Base-by-base conservation (phyloP, 2,888 invertebrate species). In the Epiperipatus broadwayi region DNA sequence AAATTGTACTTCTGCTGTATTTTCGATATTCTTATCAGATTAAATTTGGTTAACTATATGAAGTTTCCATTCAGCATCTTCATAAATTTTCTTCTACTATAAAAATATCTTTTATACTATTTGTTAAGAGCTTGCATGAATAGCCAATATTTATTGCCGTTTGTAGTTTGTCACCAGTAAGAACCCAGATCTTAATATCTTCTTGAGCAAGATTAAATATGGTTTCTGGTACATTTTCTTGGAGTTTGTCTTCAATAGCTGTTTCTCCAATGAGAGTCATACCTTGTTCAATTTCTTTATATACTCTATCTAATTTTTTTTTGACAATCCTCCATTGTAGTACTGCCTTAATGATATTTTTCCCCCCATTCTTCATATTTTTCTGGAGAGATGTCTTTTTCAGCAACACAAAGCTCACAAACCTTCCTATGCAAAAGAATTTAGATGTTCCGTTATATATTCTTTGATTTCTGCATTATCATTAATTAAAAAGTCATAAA, bases 91-190 rank as follows among this genome's bases (percentile, higher is more conserved):
- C n/a, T n/a, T n/a, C n/a, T n/a, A n/a, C n/a, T n/a, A n/a, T n/a
- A n/a, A n/a, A n/a, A n/a, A n/a, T n/a, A n/a, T n/a, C n/a, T n/a
- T n/a, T n/a, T n/a, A n/a, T n/a, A n/a, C n/a, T n/a, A n/a, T n/a
- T n/a, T n/a, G n/a, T n/a, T n/a, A n/a, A n/a, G n/a, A n/a, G n/a
- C n/a, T n/a, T n/a, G n/a, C n/a, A n/a, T 37, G 10, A 4, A 7
- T 5, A 7, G 37, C n/a, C 8, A n/a, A n/a, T n/a, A n/a, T n/a
- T n/a, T n/a, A n/a, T n/a, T n/a, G n/a, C n/a, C n/a, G 52, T 56
- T 87, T 89, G 91, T 74, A 93, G 89, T 65, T 97, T 97, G 59
- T 99, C 97, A 27, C 97, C 97, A 1, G 97, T 97, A 39, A 99
- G 68, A 27, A 97, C 95, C 97, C 97, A 97, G 50, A 99, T 77